Evolutionary conservation across 2,113 vertebrate species (phyloP).

Genomic region (Sterna hirundo): DNA sequence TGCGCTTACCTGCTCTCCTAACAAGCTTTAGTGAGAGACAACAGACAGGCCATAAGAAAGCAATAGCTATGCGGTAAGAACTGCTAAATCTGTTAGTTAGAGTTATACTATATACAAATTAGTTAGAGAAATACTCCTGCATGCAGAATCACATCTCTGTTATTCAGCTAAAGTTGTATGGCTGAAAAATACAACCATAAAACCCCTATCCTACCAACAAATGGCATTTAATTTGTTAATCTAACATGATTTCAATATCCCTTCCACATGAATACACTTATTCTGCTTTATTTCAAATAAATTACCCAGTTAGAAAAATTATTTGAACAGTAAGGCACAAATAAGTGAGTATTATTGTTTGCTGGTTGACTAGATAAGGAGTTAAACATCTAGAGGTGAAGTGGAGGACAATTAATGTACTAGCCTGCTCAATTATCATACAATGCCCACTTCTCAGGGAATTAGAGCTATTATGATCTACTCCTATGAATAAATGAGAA

Average conservation of each 20-base stretch:
- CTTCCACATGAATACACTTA: not conserved
- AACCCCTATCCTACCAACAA: not conserved
- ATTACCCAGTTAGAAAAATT: conserved; percentile 43
- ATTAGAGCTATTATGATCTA: conserved; percentile 68
- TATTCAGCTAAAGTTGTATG: not conserved
- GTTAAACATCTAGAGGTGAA: conserved; percentile 75
- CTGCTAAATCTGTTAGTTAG: not conserved
- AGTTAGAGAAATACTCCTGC: not conserved
- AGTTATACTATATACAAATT: not conserved
- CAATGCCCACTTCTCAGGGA: conserved; percentile 72
- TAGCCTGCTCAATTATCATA: conserved; percentile 67
- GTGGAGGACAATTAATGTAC: conserved; percentile 71
- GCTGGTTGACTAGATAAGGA: conserved; percentile 70
- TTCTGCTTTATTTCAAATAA: conserved; percentile 57
- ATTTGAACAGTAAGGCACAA: conserved; percentile 58
- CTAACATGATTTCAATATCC: not conserved
- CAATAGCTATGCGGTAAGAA: not conserved
- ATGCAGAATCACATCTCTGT: not conserved
- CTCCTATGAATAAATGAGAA: conserved; percentile 65
- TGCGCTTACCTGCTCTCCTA: not conserved
- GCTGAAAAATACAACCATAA: not conserved
- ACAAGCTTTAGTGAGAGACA: not conserved
- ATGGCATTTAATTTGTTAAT: not conserved
- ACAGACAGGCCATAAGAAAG: not conserved
- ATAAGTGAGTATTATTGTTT: conserved; percentile 61